Conservation (phyloP, 2,113 vertebrate species). For the Neodon shergylaensis region DNA sequence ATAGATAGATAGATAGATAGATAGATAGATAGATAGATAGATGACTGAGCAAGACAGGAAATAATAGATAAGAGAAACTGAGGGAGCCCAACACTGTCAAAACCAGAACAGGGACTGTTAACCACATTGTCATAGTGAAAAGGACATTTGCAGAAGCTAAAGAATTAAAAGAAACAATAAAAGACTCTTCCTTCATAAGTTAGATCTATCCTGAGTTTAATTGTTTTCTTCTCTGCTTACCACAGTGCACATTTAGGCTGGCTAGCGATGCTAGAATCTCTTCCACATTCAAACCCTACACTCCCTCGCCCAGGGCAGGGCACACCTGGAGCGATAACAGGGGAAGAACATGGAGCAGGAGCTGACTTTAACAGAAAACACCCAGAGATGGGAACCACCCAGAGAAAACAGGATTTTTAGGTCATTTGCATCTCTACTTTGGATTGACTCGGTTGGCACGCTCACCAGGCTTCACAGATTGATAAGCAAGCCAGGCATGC, state of each 20-base stretch:
- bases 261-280: not conserved
- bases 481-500: not conserved
- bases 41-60: too few species aligned
- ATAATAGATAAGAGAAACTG: not conserved
- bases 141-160: not conserved
- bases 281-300: too few species aligned
- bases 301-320: not conserved
- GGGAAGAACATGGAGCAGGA: not conserved
- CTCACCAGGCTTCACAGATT: not conserved
- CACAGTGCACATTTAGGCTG: not conserved
- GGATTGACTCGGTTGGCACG: rapidly evolving
- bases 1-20: too few species aligned
- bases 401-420: not conserved
- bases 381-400: not conserved
- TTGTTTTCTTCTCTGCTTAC: not conserved
- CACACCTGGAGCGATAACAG: too few species aligned
- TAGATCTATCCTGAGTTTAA: not conserved
- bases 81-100: too few species aligned
- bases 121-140: not conserved
- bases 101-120: not conserved
- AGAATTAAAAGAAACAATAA: not conserved
- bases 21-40: not conserved
- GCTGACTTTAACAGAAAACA: not conserved
- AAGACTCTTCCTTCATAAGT: not conserved
- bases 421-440: not conserved